phyloP scores from a whole-genome alignment of 2,888 invertebrate genomes.

The Yponomeuta plumbellus region DNA sequence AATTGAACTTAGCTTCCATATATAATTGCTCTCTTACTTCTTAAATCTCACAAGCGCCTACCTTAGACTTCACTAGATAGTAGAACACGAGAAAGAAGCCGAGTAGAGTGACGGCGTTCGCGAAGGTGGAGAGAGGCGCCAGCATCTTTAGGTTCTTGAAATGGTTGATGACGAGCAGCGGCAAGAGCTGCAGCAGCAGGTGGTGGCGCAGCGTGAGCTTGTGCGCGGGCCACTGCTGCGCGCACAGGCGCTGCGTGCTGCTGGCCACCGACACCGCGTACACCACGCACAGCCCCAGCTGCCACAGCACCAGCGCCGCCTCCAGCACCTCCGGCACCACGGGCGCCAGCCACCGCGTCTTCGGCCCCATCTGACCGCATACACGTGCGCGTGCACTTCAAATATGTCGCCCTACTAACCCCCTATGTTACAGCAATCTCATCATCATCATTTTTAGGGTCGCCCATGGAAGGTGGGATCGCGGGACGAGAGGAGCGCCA shows the following conservation, averaged over 20 bases:
- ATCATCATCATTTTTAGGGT: too few relatives aligned
- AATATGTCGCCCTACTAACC: too few relatives aligned
- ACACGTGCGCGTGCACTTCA: not conserved
- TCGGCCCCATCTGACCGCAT: constrained; percentile 78
- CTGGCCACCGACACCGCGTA: constrained; percentile 88
- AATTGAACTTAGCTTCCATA: too few relatives aligned
- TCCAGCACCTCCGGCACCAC: constrained; percentile 74
- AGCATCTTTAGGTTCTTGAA: constrained; percentile 84
- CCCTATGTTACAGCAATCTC: too few relatives aligned
- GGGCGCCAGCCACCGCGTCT: constrained; percentile 61
- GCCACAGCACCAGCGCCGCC: constrained; percentile 82
- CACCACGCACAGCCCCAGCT: constrained; percentile 92
- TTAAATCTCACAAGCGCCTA: not conserved
- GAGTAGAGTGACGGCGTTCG: constrained; percentile 83
- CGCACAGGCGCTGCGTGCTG: constrained; percentile 77
- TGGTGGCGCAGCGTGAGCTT: constrained; percentile 61
- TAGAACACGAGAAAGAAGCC: constrained; percentile 85
- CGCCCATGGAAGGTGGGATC: too few relatives aligned
- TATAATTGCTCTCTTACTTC: too few relatives aligned
- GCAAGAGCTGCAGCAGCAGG: constrained; percentile 76
- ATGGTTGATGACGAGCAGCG: constrained; percentile 79
- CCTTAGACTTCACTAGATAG: constrained; percentile 74
- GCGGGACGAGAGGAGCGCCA: too few relatives aligned
- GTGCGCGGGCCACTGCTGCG: constrained; percentile 3
- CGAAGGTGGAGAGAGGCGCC: constrained; percentile 86